Conservation (phyloP, 2,113 vertebrate species). For the Taurulus bubalis region DNA sequence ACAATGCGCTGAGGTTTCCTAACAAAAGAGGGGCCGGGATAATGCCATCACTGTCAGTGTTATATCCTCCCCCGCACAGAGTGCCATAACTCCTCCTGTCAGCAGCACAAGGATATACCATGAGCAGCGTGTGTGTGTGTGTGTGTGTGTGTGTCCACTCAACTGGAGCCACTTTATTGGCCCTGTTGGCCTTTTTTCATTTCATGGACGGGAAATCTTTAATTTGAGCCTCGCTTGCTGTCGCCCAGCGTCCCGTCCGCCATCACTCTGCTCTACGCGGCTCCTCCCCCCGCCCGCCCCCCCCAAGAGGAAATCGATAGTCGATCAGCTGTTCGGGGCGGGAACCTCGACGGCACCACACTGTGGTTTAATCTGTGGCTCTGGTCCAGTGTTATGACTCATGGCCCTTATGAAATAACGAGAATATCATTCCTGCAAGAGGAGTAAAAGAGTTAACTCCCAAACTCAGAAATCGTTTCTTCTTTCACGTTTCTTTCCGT, state of each 20-base stretch:
- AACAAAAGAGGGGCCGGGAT: slow-evolving; percentile 71
- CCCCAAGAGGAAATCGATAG: slow-evolving; percentile 63
- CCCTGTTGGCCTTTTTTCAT: slow-evolving; percentile 69
- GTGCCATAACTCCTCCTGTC: slow-evolving; percentile 61
- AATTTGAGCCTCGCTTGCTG: slow-evolving; percentile 68
- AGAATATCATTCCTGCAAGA: slow-evolving; percentile 3
- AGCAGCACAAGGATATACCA: slow-evolving; percentile 2
- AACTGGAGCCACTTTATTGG: slow-evolving; percentile 60
- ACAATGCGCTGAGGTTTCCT: slow-evolving; percentile 67
- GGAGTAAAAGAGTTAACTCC: slow-evolving; percentile 2
- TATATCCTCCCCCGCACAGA: slow-evolving; percentile 29
- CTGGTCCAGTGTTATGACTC: slow-evolving; percentile 30
- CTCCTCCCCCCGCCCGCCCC: slow-evolving; percentile 1
- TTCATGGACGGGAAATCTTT: slow-evolving; percentile 78
- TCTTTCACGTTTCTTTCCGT: not conserved
- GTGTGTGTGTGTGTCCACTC: slow-evolving; percentile 26
- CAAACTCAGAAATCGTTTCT: not conserved
- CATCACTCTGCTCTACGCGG: slow-evolving; percentile 50
- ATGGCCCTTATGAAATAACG: slow-evolving; percentile 20
- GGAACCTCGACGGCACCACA: not conserved
- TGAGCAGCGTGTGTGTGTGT: slow-evolving; percentile 7
- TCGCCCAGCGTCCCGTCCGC: slow-evolving; percentile 46
- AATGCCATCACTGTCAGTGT: slow-evolving; percentile 77
- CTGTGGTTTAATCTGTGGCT: slow-evolving; percentile 51
- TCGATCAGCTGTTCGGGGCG: slow-evolving; percentile 30